phyloP scores from a whole-genome alignment of 2,113 vertebrate genomes.

The Cheilinus undulatus region DNA sequence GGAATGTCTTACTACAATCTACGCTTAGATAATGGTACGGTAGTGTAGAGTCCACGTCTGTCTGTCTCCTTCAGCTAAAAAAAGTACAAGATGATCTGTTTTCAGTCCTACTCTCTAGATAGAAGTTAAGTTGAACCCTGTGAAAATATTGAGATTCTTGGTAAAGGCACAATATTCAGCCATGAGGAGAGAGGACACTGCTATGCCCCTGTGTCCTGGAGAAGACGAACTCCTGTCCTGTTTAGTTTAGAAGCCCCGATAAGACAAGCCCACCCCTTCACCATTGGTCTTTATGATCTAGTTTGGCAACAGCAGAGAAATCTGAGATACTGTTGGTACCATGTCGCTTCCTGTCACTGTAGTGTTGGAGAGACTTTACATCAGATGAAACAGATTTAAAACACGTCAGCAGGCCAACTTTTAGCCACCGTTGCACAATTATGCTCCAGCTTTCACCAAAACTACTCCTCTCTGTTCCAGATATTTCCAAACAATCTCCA shows the following conservation, averaged over 20 bases:
- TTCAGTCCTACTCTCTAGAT: conserved; percentile 53
- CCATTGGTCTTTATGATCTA: neutral
- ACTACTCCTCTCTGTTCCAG: too few species aligned
- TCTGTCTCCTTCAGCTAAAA: conserved; percentile 50
- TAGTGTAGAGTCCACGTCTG: conserved; percentile 30
- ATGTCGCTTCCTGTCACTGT: too few species aligned
- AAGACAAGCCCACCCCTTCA: conserved; percentile 33
- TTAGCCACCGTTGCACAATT: too few species aligned
- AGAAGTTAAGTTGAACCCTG: conserved; percentile 63
- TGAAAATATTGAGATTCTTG: conserved; percentile 66
- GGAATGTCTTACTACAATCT: conserved; percentile 66
- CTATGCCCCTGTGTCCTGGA: conserved; percentile 50
- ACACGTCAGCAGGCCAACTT: too few species aligned
- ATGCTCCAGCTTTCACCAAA: too few species aligned
- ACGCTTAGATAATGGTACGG: conserved; percentile 30
- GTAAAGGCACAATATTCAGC: conserved; percentile 74
- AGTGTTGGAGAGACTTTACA: too few species aligned
- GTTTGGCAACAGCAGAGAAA: neutral
- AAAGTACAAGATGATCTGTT: conserved; percentile 58
- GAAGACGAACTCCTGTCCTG: conserved; percentile 29
- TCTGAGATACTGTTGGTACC: neutral
- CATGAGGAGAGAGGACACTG: conserved; percentile 59
- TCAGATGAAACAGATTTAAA: too few species aligned
- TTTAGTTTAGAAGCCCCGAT: conserved; percentile 53
- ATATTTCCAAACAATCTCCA: too few species aligned